Evolutionary conservation across 2,113 vertebrate genomes (phyloP).

Genomic region (Rhabdornis inornatus): DNA sequence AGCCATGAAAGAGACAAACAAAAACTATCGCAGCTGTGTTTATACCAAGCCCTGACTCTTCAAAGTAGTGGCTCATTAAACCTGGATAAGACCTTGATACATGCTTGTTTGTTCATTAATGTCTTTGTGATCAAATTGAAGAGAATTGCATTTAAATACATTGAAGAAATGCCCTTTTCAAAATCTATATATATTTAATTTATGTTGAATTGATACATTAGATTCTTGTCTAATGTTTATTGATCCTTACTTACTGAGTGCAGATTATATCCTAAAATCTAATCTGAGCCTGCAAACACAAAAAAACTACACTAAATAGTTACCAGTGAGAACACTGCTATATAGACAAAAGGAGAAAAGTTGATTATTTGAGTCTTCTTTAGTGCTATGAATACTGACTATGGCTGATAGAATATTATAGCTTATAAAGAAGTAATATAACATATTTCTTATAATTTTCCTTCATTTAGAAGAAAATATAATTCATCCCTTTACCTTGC

Average conservation of each 20-base stretch:
- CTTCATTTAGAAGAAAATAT: neutral
- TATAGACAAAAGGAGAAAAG: neutral
- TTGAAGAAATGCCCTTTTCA: neutral
- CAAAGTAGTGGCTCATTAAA: neutral
- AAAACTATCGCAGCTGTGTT: neutral
- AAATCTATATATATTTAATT: neutral
- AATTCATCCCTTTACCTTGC: neutral
- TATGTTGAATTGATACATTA: neutral
- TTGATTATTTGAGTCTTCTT: neutral
- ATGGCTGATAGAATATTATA: neutral
- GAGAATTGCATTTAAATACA: neutral
- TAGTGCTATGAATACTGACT: neutral
- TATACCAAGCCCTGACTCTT: neutral
- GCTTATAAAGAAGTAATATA: neutral
- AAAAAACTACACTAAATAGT: neutral
- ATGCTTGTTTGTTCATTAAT: neutral
- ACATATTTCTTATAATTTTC: neutral
- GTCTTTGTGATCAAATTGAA: neutral
- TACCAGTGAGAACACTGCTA: neutral
- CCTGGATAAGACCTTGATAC: neutral
- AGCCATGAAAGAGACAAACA: neutral
- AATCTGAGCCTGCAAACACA: neutral
- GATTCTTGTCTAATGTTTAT: neutral
- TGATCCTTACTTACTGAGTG: neutral
- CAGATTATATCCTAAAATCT: neutral